Evolutionary conservation across 35 echinoderm and acorn worm genomes (phyloP), one percentile per base, ranked within the genome.

Genomic region (Ptychodera flava): DNA sequence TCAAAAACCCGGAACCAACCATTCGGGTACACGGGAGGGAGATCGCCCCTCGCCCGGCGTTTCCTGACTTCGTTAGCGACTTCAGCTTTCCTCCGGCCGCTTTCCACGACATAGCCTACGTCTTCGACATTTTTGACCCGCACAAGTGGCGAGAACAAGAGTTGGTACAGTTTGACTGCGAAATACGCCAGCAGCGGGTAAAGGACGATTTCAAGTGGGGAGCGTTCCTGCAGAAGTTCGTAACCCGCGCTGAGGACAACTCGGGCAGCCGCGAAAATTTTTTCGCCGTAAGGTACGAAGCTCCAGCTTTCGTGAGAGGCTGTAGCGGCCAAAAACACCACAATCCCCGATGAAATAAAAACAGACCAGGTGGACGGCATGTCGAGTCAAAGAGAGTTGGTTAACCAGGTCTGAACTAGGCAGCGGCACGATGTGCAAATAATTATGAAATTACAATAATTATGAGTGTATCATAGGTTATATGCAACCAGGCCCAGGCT

Each of bases 21-120:
- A 80, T 93, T 93, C 0, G 92, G 92, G 76, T 90, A 93, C 34
- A 93, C 80, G 0, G 92, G 92, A 1, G 92, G 92, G n/a, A 93
- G 45, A n/a, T 93, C 35, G 16, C 92, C 92, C 0, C 35, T 81
- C 38, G 34, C 83, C 34, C 91, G 81, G 34, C 86, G 77, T 37
- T 81, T 88, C 86, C 78, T 83, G 22, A 92, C 37, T 16, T 88
- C 86, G 34, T 88, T 92, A 52, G 87, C 91, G 15, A 83, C 86
- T 1, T 88, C 86, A 31, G 80, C 83, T n/a, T 88, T 88, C 36
- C 36, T 84, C 29, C 84, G 84, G n/a, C 82, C 76, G 1, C 35
- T 78, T 30, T 90, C 89, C 76, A 90, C 36, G 33, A 90, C 84
- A 36, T 90, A 90, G 34, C 89, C 89, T 31, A 90, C 84, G 77